phyloP scores from a whole-genome alignment of 2,888 invertebrate genomes.

The Papilio demoleus region DNA sequence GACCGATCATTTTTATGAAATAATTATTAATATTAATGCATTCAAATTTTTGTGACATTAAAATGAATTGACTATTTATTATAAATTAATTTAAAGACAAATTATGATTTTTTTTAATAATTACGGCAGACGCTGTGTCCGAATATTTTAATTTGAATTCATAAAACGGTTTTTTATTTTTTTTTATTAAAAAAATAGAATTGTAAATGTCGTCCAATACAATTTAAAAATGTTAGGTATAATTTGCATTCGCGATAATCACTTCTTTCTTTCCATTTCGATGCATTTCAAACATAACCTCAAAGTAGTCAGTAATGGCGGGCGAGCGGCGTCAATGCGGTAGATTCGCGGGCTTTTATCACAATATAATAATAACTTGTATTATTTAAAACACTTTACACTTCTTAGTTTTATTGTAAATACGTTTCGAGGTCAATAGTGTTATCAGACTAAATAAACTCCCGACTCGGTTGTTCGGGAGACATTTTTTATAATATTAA shows the following conservation, averaged over 20 bases:
- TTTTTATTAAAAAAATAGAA: conserved; percentile 12
- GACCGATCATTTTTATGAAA: neutral
- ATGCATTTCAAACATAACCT: conserved; percentile 14
- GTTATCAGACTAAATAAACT: conserved; percentile 29
- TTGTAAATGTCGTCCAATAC: conserved; percentile 38
- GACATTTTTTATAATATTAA: neutral
- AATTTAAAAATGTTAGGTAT: conserved; percentile 12
- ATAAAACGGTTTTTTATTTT: conserved; percentile 9
- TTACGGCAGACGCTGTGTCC: conserved; percentile 23
- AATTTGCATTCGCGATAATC: conserved; percentile 28
- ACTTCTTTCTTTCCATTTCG: neutral
- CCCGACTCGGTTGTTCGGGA: conserved; percentile 12
- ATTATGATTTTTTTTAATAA: conserved; percentile 4
- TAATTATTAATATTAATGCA: neutral
- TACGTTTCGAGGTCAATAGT: conserved; percentile 39
- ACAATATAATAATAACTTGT: conserved; percentile 31
- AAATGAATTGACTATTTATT: conserved; percentile 11
- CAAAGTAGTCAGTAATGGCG: conserved; percentile 29
- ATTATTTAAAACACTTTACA: conserved; percentile 36
- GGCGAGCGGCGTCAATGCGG: conserved; percentile 28
- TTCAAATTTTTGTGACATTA: neutral
- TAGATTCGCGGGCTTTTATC: conserved; percentile 31
- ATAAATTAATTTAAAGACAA: neutral
- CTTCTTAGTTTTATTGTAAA: conserved; percentile 39
- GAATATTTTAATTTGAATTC: conserved; percentile 2